Base-by-base conservation (phyloP, 1,140 invertebrate genomes). In the Andricus grossulariae region DNA sequence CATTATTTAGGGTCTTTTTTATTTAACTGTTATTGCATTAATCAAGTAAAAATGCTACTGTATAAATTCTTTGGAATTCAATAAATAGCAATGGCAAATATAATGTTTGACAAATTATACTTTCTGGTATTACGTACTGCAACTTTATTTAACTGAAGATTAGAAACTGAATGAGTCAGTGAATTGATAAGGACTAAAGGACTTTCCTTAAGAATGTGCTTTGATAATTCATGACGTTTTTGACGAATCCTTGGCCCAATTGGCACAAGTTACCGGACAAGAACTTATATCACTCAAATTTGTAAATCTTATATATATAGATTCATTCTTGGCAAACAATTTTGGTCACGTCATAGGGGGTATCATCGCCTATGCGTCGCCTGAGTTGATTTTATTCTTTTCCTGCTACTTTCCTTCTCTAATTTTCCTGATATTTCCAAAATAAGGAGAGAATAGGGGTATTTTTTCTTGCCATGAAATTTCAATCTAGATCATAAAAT, bases 201-300 rank as follows among this genome's bases (percentile, higher is more conserved):
- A 10, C 39, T 45, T 45, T 45, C 15, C 45, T 50, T 6, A 49
- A 71, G 8, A 71, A 16, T 51, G 49, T 72, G 45, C 45, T 72
- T 72, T 32, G 49, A 73, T 71, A 72, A 75, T 79, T 79, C 72
- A 79, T 79, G 51, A 79, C 66, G 55, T 57, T 73, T 55, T 76
- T 55, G 18, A 32, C 70, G 18, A 74, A 83, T 80, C 85, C 87
- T 90, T 90, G 88, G 86, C 87, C 88, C 73, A 88, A 84, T 90
- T 90, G 88, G 87, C 88, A 89, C 81, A 18, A 57, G 50, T 76
- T 66, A 55, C 74, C 72, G 72, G 32, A 57, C 60, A 84, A 85
- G 84, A 88, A 87, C 79, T 50, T 15, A 50, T 78, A 49, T 54
- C 45, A 70, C 72, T 83, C 73, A 81, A 83, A 88, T 87, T 88